phyloP scores from a whole-genome alignment of 2,797 vertebrate genomes.

The Nannoperca australis region DNA sequence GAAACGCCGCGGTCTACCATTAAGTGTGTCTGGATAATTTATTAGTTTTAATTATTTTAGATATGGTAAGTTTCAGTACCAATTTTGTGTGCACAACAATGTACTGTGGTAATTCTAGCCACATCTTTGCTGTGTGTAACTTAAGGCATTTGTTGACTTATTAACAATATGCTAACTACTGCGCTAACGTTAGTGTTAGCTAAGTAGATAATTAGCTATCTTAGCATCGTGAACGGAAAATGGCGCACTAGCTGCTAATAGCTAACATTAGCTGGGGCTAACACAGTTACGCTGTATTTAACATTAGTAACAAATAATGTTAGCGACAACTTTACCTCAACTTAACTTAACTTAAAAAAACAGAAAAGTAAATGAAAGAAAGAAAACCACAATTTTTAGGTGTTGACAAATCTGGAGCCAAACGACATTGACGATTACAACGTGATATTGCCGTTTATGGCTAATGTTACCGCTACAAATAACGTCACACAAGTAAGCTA shows the following conservation, averaged over 20 bases:
- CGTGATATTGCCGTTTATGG: background rate
- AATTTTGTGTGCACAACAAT: accelerated
- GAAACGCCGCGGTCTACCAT: background rate
- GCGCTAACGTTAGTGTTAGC: background rate
- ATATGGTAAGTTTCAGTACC: conserved; percentile 66
- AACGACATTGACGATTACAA: background rate
- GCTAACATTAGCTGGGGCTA: background rate
- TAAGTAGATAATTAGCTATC: background rate
- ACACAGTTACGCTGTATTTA: background rate
- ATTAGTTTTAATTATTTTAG: conserved; percentile 72
- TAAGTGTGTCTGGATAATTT: conserved; percentile 9
- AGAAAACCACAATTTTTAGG: background rate
- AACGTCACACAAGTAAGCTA: no score
- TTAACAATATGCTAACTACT: background rate
- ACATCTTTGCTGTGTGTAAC: no score
- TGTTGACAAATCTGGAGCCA: background rate
- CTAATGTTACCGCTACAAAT: background rate
- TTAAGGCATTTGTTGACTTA: background rate
- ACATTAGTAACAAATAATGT: background rate
- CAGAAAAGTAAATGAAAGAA: background rate
- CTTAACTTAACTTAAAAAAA: background rate
- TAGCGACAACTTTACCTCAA: background rate
- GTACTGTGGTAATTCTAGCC: accelerated
- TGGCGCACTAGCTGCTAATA: conserved; percentile 21
- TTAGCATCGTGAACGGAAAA: conserved; percentile 16